These are phyloP conservation scores for Papilio polytes DNA, from an alignment of 1,140 invertebrate genomes.

Conservation along the genomic window DNA sequence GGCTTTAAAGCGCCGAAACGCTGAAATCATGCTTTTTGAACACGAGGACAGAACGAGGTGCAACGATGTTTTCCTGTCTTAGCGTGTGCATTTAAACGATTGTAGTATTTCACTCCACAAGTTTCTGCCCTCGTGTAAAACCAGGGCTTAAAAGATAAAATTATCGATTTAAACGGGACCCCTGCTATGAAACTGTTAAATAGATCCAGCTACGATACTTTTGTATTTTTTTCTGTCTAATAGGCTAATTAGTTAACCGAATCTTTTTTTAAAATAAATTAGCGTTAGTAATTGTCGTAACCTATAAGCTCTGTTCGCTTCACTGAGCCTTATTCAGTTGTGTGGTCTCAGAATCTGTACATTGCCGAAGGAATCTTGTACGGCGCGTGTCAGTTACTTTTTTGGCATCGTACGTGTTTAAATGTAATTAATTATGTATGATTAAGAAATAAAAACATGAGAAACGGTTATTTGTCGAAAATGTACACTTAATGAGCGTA, in stretches of 20 bases:
- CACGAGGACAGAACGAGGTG: background rate
- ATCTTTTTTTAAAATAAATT: background rate
- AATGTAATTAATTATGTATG: background rate
- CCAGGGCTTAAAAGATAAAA: too few relatives aligned
- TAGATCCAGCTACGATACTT: background rate
- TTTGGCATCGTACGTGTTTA: constrained; percentile 3
- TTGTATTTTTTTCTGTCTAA: background rate
- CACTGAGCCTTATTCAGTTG: background rate
- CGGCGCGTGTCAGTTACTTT: background rate
- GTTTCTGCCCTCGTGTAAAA: background rate
- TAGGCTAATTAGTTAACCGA: background rate
- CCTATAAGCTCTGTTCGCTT: background rate
- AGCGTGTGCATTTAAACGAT: background rate
- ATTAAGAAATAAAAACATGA: background rate
- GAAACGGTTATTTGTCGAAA: constrained; percentile 8
- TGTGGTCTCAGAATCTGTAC: background rate
- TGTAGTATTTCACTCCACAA: background rate
- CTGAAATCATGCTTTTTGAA: background rate
- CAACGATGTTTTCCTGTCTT: too few relatives aligned
- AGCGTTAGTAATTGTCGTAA: background rate
- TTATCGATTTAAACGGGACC: background rate
- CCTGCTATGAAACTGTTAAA: background rate
- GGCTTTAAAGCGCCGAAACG: background rate
- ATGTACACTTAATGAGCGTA: background rate
- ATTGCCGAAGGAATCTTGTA: background rate